These are phyloP conservation scores for Notolabrus celidotus DNA, from an alignment of 2,797 vertebrate genomes.

Conservation along the genomic window DNA sequence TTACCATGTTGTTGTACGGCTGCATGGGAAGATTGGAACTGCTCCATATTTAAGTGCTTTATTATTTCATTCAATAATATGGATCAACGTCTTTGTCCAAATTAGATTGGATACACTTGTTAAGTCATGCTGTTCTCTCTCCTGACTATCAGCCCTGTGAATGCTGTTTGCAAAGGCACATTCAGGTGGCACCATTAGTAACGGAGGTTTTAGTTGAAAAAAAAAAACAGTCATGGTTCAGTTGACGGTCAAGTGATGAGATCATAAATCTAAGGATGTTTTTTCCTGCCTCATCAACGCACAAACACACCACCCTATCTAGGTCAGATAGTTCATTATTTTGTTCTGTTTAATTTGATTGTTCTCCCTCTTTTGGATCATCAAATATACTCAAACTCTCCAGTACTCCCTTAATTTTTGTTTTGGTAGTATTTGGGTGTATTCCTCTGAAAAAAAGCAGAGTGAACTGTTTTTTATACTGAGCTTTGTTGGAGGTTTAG, in stretches of 20 bases:
- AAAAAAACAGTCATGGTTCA: constrained; percentile 35
- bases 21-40: too few relatives aligned
- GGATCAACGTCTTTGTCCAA: too few relatives aligned
- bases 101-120: neutral
- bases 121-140: neutral
- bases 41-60: too few relatives aligned
- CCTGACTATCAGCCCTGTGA: neutral
- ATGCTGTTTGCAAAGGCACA: neutral
- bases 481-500: constrained; percentile 21
- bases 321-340: constrained; percentile 25
- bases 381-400: neutral
- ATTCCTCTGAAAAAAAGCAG: too few relatives aligned
- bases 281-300: neutral
- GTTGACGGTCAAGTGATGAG: constrained; percentile 32
- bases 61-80: too few relatives aligned
- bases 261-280: constrained; percentile 21
- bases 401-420: neutral
- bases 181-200: constrained; percentile 10
- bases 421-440: too few relatives aligned
- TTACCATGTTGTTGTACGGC: too few relatives aligned
- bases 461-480: constrained; percentile 4
- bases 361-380: neutral
- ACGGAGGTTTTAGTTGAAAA: constrained; percentile 7
- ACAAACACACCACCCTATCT: constrained; percentile 1
- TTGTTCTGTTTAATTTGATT: constrained; percentile 29